Evolutionary conservation across 2,888 invertebrate genomes (phyloP), one percentile per base, ranked within the genome.

Genomic region (Myathropa florea): DNA sequence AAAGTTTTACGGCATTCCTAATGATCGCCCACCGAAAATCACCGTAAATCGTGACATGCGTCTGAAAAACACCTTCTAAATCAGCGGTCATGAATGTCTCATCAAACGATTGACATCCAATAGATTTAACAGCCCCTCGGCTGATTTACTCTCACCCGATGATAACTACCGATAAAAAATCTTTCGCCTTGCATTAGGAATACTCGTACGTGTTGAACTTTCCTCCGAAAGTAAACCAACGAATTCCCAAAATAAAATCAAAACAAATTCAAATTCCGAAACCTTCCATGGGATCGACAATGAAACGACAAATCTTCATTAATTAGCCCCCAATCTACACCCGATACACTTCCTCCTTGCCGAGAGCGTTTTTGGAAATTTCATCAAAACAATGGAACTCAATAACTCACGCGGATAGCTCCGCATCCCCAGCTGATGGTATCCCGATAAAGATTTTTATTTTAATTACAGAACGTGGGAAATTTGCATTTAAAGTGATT

Each of bases 381-480:
- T 80, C 67, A 36, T 76, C 71, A 84, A 85, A 85, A 85, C 81
- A 81, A 85, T 85, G 75, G 61, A 71, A 76, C 76, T 67, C 76
- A 85, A 85, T 85, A 85, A 81, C 71, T 85, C 81, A 81, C 81
- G 75, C 67, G 65, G 70, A 71, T 46, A 61, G 59, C 28, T 33
- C 60, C 36, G 60, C 30, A 53, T 65, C 55, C 65, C 33, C 46
- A 63, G 9, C 64, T 59, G 76, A 80, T 80, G 65, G 67, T 70
- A 67, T 85, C 72, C 65, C 73, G 80, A 80, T 84, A 84, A 68
- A 68, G 36, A 70, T 60, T 75, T 79, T 84, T 71, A 72, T 75
- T 83, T 82, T 86, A 86, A 86, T 86, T 86, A 83, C 75, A 65
- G 46, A 39, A 86, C 83, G 86, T 86, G 86, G 86, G 86, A 86